Conservation (phyloP, 2,888 invertebrate species). For the Bibio marci region DNA sequence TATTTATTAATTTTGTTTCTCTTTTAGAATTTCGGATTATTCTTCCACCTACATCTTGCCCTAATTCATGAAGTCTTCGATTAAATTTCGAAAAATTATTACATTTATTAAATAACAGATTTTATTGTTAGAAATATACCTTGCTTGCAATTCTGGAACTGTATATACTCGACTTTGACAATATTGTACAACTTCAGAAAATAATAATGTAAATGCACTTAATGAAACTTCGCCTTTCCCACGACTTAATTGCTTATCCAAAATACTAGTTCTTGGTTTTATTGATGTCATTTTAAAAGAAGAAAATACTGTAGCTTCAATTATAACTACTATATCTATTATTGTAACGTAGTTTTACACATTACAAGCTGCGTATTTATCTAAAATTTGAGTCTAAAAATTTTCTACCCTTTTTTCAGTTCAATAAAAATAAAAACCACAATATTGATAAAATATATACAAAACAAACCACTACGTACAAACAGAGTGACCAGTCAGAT, state of each 20-base stretch:
- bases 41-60: slow-evolving; percentile 86
- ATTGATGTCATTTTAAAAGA: slow-evolving; percentile 16
- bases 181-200: slow-evolving; percentile 97
- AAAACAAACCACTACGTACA: too few species aligned
- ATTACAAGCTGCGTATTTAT: too few species aligned
- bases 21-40: slow-evolving; percentile 81
- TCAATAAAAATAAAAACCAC: too few species aligned
- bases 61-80: slow-evolving; percentile 77
- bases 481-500: too few species aligned
- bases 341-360: too few species aligned
- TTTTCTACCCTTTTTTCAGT: too few species aligned
- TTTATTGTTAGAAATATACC: slow-evolving; percentile 39
- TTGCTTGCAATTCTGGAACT: slow-evolving; percentile 85
- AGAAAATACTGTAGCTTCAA: too few species aligned
- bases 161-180: slow-evolving; percentile 92
- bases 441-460: too few species aligned
- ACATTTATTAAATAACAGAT: slow-evolving; percentile 5
- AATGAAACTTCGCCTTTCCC: slow-evolving; percentile 85
- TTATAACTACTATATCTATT: too few species aligned
- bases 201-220: slow-evolving; percentile 84
- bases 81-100: background rate
- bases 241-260: slow-evolving; percentile 82
- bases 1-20: slow-evolving; percentile 87
- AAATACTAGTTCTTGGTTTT: slow-evolving; percentile 36
- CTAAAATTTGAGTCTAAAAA: too few species aligned